Conservation (phyloP, 2,888 invertebrate species). For the Suillia variegata region DNA sequence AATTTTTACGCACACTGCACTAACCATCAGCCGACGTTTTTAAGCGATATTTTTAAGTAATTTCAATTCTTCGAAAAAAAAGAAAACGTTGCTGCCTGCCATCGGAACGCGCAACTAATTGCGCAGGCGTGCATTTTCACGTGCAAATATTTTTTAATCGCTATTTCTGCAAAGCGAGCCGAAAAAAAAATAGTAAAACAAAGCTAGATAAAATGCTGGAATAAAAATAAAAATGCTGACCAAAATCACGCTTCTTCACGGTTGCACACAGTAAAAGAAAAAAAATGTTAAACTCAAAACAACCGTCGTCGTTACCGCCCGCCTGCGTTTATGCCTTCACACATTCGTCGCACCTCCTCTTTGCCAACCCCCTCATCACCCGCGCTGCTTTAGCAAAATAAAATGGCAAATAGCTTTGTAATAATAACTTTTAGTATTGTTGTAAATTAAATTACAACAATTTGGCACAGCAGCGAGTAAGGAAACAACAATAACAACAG, state of each 20-base stretch:
- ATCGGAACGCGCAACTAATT: neutral
- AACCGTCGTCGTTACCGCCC: neutral
- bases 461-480: neutral
- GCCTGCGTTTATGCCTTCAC: neutral
- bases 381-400: no score
- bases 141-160: conserved; percentile 37
- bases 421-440: conserved; percentile 35
- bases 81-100: no score
- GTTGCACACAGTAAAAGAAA: no score
- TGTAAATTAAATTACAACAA: conserved; percentile 49
- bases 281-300: neutral
- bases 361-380: no score
- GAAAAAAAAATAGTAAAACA: neutral
- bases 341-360: neutral
- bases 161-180: neutral
- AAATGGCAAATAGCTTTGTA: neutral
- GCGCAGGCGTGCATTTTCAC: conserved; percentile 36
- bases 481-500: neutral
- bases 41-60: no score
- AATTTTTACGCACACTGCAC: no score
- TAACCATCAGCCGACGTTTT: no score
- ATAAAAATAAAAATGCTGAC: neutral
- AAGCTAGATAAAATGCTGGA: neutral
- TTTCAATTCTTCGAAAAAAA: no score
- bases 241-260: neutral